These are phyloP conservation scores for Phylloscopus collybita DNA, from an alignment of 2,797 vertebrate species.

Conservation along the genomic window DNA sequence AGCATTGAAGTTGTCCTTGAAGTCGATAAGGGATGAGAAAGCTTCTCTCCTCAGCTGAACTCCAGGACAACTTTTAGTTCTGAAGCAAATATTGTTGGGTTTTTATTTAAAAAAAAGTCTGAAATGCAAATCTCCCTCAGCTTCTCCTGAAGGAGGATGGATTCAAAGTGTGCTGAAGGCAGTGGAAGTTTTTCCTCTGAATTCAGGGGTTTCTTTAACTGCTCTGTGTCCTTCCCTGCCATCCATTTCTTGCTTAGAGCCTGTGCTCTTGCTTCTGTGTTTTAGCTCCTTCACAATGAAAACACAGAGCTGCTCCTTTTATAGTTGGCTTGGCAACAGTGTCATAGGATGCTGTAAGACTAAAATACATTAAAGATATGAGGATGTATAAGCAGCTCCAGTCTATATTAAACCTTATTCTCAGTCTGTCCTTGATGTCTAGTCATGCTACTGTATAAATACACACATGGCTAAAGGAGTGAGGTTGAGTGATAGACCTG, in stretches of 20 bases:
- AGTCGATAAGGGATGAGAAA: background rate
- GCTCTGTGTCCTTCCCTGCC: background rate
- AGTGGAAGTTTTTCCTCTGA: background rate
- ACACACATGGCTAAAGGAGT: background rate
- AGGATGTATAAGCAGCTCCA: background rate
- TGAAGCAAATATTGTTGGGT: background rate
- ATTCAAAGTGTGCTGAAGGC: background rate
- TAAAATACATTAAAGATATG: background rate
- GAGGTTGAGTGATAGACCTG: background rate
- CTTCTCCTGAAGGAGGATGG: background rate
- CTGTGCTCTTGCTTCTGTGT: background rate
- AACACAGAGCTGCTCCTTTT: conserved; percentile 5
- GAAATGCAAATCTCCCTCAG: background rate
- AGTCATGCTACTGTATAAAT: background rate
- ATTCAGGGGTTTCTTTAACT: background rate
- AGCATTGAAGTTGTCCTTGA: background rate
- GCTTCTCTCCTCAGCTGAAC: conserved; percentile 29
- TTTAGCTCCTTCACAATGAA: background rate
- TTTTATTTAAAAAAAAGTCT: background rate
- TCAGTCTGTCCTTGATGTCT: background rate
- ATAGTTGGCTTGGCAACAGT: background rate
- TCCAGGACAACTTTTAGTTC: background rate
- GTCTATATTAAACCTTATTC: background rate
- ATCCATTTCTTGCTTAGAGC: background rate
- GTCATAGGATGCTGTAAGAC: background rate